Evolutionary conservation across 2,888 invertebrate genomes (phyloP), one percentile per base, ranked within the genome.

Genomic region (Druceiella hillmani): DNA sequence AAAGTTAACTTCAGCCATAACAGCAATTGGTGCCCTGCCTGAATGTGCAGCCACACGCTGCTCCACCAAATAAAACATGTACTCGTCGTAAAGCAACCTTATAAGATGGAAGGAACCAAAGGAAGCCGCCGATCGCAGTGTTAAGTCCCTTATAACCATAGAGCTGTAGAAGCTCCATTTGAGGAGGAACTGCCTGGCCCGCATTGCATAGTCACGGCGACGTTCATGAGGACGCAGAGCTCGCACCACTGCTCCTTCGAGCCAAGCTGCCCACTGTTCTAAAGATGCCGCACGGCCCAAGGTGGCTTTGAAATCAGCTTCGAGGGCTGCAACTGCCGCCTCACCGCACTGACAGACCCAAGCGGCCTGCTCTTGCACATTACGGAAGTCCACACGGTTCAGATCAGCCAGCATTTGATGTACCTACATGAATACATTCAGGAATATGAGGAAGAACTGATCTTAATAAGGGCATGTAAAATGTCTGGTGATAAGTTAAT

Each of bases 161-260:
- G 97, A 97, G 62, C 94, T 91, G 71, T 97, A 98, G 74, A 97
- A 98, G 50, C 93, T 95, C 98, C 98, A 99, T 69, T 97, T 95
- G 44, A 98, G 81, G 53, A 99, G 76, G 71, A 99, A 93, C 57
- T 95, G 90, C 31, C 91, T 75, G 4, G 89, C 92, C 34, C 87
- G 86, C 58, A 85, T 82, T 12, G 87, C 82, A 67, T 88, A 91
- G 52, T 83, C 85, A 3, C 84, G 75, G 52, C 84, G 83, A 24
- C 84, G 87, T 58, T 87, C 87, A 65, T 92, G 90, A 40, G 90
- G 88, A 52, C 89, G 86, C 40, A 98, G 77, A 17, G 93, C 89
- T 50, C 82, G 79, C 49, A 87, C 84, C 35, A 99, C 95, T 47
- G 97, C 94, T 38, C 83, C 79, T 61, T 97, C 95, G 53, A 99